Evolutionary conservation across 2,797 vertebrate species (phyloP), one percentile per base, ranked within the genome.

Genomic region (Antennarius maculatus): DNA sequence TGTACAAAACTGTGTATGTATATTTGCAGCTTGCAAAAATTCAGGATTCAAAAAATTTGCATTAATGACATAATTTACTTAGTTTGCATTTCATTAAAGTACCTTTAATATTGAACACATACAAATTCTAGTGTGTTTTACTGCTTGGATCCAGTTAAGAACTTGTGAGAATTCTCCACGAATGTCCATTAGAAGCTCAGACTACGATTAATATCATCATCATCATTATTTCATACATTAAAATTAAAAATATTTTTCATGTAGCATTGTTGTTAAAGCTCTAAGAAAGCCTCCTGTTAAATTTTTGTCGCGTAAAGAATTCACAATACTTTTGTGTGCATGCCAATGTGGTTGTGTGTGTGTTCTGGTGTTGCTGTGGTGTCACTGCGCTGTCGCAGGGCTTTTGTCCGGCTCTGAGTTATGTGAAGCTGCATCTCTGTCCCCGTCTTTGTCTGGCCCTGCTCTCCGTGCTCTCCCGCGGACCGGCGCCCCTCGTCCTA

Each of bases 401-500:
- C 85, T 82, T 92, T 92, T 92, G 90, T 92, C 56, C 61, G 16
- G 54, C 50, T 14, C 76, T 89, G 85, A 93, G 88, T 90, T 89
- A 91, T 92, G 91, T 89, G 88, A 81, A 85, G 63, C 89, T 85
- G 85, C 81, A 86, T 91, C 90, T 88, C 85, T 78, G 69, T 84
- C 82, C 69, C 78, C 14, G 81, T 83, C 88, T 92, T 93, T 92
- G 88, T 91, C 75, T 75, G 63, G 65, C 76, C 70, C 67, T 34
- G 78, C 77, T 86, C 81, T 82, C 83, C 63, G 29, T 83, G 80
- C 86, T 84, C 87, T 88, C 89, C 89, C 64, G 82, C 17, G 59
- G 88, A 82, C 84, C 71, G 66, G 83, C 69, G 77, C 86, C 88
- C 86, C 87, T 83, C 62, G 47, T 83, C 82, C 88, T 88, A 87